phyloP scores from a whole-genome alignment of 1,140 invertebrate species.

The Drosophila orosa region DNA sequence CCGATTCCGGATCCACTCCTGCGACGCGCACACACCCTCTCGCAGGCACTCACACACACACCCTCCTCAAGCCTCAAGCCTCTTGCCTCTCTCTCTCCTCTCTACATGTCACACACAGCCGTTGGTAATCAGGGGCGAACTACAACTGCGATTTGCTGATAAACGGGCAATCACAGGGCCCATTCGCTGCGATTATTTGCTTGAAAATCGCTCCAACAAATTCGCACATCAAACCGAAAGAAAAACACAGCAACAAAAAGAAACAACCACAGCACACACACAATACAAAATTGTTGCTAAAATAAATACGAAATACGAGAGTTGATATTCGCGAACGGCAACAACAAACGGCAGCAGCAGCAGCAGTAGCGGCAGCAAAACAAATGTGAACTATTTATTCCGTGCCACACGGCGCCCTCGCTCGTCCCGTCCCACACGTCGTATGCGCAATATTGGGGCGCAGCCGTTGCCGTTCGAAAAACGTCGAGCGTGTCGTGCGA shows the following conservation, averaged over 20 bases:
- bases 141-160: slow-evolving; percentile 18
- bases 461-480: slow-evolving; percentile 34
- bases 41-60: slow-evolving; percentile 12
- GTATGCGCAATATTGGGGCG: slow-evolving; percentile 43
- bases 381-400: slow-evolving; percentile 46
- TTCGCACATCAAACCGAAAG: slow-evolving; percentile 16
- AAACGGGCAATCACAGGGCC: slow-evolving; percentile 16
- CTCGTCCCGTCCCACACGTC: slow-evolving; percentile 31
- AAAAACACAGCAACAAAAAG: neutral
- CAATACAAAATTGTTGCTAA: slow-evolving; percentile 1
- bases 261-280: neutral
- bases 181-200: slow-evolving; percentile 15
- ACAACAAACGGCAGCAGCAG: slow-evolving; percentile 19
- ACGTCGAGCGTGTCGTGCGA: neutral
- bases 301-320: slow-evolving; percentile 14
- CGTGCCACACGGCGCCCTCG: slow-evolving; percentile 13
- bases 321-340: slow-evolving; percentile 12
- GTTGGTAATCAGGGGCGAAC: slow-evolving; percentile 4
- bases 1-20: slow-evolving; percentile 53
- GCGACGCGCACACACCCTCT: slow-evolving; percentile 26
- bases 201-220: slow-evolving; percentile 6
- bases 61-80: slow-evolving; percentile 3
- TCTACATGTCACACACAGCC: slow-evolving; percentile 57
- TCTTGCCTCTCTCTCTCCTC: neutral
- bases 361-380: slow-evolving; percentile 27